A percentile compares a stretch with the other conserved stretches of the same genome.
Evolutionary conservation across 2,888 invertebrate genomes (phyloP).

Genomic region (Charanyca ferruginea): DNA sequence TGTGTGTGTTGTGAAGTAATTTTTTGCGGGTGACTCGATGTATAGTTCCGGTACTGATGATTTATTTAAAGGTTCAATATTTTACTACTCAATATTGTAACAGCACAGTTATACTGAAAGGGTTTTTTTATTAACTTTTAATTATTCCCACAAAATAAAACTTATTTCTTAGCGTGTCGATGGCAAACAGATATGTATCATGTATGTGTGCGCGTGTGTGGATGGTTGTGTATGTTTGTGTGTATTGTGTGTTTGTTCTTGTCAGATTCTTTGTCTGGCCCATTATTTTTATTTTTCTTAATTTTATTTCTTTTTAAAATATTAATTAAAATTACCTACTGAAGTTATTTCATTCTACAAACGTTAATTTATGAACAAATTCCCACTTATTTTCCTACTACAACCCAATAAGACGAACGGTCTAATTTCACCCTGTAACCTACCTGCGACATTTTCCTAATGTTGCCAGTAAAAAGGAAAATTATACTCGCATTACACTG

Average conservation of each 20-base stretch:
- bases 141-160: too few species aligned
- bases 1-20: slow-evolving; percentile 22
- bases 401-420: slow-evolving; percentile 38
- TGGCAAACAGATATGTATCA: too few species aligned
- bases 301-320: too few species aligned
- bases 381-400: slow-evolving; percentile 4
- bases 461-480: slow-evolving; percentile 71
- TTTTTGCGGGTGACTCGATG: slow-evolving; percentile 23
- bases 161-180: too few species aligned
- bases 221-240: too few species aligned
- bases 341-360: background rate
- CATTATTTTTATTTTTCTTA: too few species aligned
- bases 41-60: slow-evolving; percentile 3
- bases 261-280: too few species aligned
- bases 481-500: slow-evolving; percentile 79
- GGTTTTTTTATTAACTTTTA: too few species aligned
- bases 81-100: too few species aligned
- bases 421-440: slow-evolving; percentile 40
- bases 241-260: too few species aligned
- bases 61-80: slow-evolving; percentile 4
- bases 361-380: background rate
- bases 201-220: too few species aligned
- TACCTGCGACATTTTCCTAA: slow-evolving; percentile 64
- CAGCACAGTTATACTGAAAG: too few species aligned
- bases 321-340: background rate